These are phyloP conservation scores for Acrocephalus scirpaceus DNA, from an alignment of 2,797 vertebrate species.

Conservation along the genomic window DNA sequence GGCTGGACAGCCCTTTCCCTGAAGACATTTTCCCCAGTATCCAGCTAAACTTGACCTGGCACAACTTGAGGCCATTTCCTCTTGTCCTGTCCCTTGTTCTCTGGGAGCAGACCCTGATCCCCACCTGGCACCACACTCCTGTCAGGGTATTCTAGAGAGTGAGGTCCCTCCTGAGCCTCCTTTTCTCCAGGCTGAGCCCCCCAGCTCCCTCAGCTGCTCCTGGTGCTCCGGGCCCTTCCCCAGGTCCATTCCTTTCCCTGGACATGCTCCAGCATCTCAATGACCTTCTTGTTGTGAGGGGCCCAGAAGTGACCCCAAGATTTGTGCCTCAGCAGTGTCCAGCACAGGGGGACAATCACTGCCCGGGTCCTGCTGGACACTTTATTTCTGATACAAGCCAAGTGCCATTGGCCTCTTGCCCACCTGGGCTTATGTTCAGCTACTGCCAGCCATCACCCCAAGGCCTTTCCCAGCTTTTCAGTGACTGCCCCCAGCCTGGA, in stretches of 20 bases:
- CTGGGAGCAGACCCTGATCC: background rate
- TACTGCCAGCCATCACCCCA: background rate
- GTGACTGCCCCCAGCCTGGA: background rate
- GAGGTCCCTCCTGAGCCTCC: background rate
- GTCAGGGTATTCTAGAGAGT: background rate
- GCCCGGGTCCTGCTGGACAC: background rate
- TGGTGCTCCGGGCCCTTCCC: background rate
- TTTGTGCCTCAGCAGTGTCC: background rate
- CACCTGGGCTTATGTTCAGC: background rate
- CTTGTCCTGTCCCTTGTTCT: background rate
- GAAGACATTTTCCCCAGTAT: background rate
- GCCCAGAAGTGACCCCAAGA: background rate
- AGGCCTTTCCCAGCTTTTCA: background rate
- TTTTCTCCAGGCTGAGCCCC: background rate
- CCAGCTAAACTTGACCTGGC: background rate
- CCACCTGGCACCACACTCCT: background rate
- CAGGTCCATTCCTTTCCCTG: background rate
- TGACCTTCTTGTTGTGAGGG: background rate
- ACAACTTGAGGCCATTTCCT: background rate
- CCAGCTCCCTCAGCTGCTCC: background rate
- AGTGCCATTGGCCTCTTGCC: background rate
- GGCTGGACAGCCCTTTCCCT: background rate
- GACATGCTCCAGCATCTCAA: background rate
- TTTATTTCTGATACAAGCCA: background rate
- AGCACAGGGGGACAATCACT: background rate